Evolutionary conservation across 2,888 invertebrate genomes (phyloP), one percentile per base, ranked within the genome.

Genomic region (Laspeyria flexula): DNA sequence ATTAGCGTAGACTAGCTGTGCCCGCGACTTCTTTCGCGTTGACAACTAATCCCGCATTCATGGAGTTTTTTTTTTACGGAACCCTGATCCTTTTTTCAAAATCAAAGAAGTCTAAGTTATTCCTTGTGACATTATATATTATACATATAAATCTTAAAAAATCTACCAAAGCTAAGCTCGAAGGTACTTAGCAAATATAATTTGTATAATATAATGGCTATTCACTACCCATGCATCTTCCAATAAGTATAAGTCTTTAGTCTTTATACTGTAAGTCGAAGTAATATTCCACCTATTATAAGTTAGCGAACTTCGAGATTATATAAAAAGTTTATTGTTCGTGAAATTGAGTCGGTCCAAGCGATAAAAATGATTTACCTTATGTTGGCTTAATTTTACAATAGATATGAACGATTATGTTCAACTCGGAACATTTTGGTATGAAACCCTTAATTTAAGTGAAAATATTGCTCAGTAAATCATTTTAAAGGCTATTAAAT

Each of bases 401-500:
- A 71, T 71, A 69, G 65, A 54, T 62, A 59, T 52, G 49, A 57
- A 46, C 62, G 69, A 69, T 68, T 58, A 68, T 50, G 55, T 53
- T 48, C 49, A 67, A 45, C 55, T 54, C 48, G 51, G 64, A 68
- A 64, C 57, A 57, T 60, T 69, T 68, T 49, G 35, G 49, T 54
- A 42, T 13, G 55, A 46, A 65, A 60, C 55, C 72, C 59, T 69
- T 68, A 67, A 68, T 79, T 73, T 71, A 68, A 75, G 71, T 60
- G 73, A 75, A 79, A 79, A 79, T 74, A 73, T 74, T 59, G 64
- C 67, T 62, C 61, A 44, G 65, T 78, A 75, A 79, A 75, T 82
- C 79, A 81, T 81, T 79, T 75, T 73, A 77, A 60, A 59, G 60
- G 75, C 72, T 72, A 71, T 70, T 78, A 70, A 73, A 77, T 81